Evolutionary conservation across 2,888 invertebrate species (phyloP), one percentile per base, ranked within the genome.

Genomic region (Corbicula japonica): DNA sequence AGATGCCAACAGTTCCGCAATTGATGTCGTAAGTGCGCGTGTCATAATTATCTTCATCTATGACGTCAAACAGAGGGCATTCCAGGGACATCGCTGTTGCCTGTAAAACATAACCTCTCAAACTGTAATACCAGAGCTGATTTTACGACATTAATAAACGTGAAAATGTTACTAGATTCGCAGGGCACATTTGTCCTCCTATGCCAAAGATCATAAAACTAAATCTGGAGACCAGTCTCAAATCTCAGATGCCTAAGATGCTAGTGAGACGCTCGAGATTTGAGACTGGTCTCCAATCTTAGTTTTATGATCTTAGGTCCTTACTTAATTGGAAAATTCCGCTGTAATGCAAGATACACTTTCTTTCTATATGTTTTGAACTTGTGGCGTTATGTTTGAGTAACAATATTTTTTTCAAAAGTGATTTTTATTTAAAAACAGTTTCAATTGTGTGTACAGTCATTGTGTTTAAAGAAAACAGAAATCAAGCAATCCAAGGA

Each of bases 51-150:
- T 82, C 82, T 28, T 63, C 70, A 23, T 82, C 82, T 2, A 21
- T 38, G 15, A 76, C 75, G 34, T 56, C 65, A 46, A 82, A 78
- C n/a, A 63, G 34, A 2, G 78, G 68, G 65, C 82, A 82, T 8
- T 62, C 61, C 12, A 80, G 38, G 0, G 62, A 65, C 3, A 56
- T 60, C 5, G 60, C 30, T 6, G 61, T 66, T 1, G 58, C 61
- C 77, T 77, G 44, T n/a, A 28, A 54, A 54, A 6, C 21, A 48
- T 48, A 48, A 48, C 5, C 5, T 48, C 15, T n/a, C n/a, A 38
- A 63, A 23, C 18, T n/a, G 18, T 30, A 28, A 5, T 48, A 48
- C 12, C 21, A 15, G 4, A 38, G 10, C n/a, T 38, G 21, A n/a
- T 61, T 3, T 38, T 38, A 6, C 34, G 6, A 52, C 12, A 52